Base-by-base conservation (phyloP, 2,113 vertebrate species). In the Seriola aureovittata region DNA sequence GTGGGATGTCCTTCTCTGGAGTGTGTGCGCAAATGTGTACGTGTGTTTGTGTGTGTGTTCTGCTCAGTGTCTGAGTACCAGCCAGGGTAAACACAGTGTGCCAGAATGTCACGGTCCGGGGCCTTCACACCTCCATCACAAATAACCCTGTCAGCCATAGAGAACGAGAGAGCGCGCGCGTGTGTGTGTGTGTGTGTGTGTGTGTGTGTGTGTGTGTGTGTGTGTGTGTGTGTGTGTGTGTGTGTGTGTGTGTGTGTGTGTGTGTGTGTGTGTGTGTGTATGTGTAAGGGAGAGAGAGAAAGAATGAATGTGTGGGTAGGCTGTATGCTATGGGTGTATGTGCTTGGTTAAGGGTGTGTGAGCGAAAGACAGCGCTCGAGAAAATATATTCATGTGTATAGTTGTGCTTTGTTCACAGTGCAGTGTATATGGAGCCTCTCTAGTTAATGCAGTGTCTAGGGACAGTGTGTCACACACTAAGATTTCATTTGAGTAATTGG, bases 101-200 rank as follows among this genome's bases (percentile, higher is more conserved):
- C 89, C 92, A 93, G 85, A 93, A 92, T 89, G 89, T 94, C 93
- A 91, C 84, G 40, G 84, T 89, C 86, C 59, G 4, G 80, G 80
- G 87, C 85, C 87, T 87, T 91, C 91, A 89, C 91, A 93, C 91
- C 92, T 92, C 79, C 59, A 72, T 92, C 88, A 82, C 85, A 93
- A 92, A 91, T 87, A 93, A 92, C 85, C 84, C 89, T 84, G 85
- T 88, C 91, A 86, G 78, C 87, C 81, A 58, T 44, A 52, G 46
- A 55, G 44, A 21, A 71, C 9, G 42, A 25, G 11, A 40, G 36
- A 21, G 77, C 34, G 75, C 32, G 77, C 65, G 59, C 55, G 71
- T 50, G 72, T 71, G 82, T 42, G 68, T 5, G 62, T 54, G 60
- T 38, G 40, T 25, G 34, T 23, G 65, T 29, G 32, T 29, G 46